These are phyloP conservation scores for Leucozona laternaria DNA, from an alignment of 2,888 invertebrate genomes.

Conservation along the genomic window DNA sequence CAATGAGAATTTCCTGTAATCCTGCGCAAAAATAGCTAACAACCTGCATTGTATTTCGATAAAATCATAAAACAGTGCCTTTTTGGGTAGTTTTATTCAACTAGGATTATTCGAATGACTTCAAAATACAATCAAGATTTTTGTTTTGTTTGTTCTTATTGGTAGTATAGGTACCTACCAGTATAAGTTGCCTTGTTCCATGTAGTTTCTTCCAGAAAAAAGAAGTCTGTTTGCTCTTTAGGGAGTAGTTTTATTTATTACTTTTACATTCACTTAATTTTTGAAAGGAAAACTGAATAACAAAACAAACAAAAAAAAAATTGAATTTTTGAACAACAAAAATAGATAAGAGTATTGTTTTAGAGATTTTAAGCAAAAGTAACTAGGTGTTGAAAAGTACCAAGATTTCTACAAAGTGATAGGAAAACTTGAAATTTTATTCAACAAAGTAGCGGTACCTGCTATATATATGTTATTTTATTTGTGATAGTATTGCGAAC, in stretches of 20 bases:
- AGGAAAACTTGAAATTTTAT: too few species aligned
- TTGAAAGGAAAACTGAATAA: background rate
- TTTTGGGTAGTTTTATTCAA: background rate
- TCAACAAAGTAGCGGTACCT: too few species aligned
- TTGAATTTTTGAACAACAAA: too few species aligned
- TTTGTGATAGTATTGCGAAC: too few species aligned
- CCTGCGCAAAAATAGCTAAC: slow-evolving; percentile 23
- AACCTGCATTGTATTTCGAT: background rate
- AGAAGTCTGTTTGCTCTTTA: background rate
- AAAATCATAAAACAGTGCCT: background rate
- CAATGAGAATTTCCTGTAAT: background rate
- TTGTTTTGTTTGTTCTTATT: background rate
- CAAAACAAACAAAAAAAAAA: too few species aligned
- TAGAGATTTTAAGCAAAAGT: background rate
- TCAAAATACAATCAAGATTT: background rate
- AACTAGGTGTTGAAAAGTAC: too few species aligned
- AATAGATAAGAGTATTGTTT: background rate
- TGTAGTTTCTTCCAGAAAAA: background rate
- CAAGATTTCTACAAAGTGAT: too few species aligned
- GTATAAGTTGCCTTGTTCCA: too few species aligned
- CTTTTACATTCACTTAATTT: background rate
- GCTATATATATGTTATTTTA: too few species aligned
- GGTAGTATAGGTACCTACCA: too few species aligned
- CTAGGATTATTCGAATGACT: background rate
- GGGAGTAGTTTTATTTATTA: background rate